Conservation (phyloP, 2,888 invertebrate genomes). For the Zygothrica quintamaculata region DNA sequence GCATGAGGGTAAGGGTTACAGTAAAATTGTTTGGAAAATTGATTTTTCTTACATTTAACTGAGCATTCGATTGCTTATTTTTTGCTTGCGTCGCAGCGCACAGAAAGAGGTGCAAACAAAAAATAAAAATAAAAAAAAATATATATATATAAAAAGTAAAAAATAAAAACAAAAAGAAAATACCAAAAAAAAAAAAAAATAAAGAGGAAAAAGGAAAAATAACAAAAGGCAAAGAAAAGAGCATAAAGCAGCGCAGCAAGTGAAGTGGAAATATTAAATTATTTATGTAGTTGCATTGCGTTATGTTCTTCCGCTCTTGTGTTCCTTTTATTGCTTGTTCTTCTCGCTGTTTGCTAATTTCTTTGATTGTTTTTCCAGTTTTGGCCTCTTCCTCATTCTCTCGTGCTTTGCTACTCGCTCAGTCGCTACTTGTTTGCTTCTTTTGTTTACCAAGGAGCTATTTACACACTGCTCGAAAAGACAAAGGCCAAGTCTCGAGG, state of each 20-base stretch:
- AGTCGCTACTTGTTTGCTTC: slow-evolving; percentile 45
- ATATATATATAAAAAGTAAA: too few species aligned
- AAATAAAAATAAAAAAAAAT: slow-evolving; percentile 17
- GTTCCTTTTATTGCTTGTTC: slow-evolving; percentile 47
- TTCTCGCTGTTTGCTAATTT: slow-evolving; percentile 79
- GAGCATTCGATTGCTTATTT: slow-evolving; percentile 82
- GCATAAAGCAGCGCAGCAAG: slow-evolving; percentile 53
- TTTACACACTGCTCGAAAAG: slow-evolving; percentile 72
- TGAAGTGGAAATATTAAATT: slow-evolving; percentile 82
- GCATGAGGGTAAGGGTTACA: slow-evolving; percentile 35
- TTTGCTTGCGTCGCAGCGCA: slow-evolving; percentile 57
- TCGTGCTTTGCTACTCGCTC: slow-evolving; percentile 27
- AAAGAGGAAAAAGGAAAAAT: slow-evolving; percentile 31
- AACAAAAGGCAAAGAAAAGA: slow-evolving; percentile 25
- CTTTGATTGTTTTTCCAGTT: slow-evolving; percentile 77
- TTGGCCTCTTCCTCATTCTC: slow-evolving; percentile 26
- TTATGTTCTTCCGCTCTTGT: slow-evolving; percentile 61
- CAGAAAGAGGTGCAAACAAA: slow-evolving; percentile 34
- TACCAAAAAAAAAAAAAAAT: slow-evolving; percentile 20
- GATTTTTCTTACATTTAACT: slow-evolving; percentile 81
- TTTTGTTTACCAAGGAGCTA: slow-evolving; percentile 74
- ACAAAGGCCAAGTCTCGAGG: slow-evolving; percentile 75
- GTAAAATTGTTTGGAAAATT: slow-evolving; percentile 82
- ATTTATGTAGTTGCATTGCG: slow-evolving; percentile 81
- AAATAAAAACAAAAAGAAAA: slow-evolving; percentile 16